Conservation (phyloP, 2,113 vertebrate genomes). For the Pionites leucogaster region DNA sequence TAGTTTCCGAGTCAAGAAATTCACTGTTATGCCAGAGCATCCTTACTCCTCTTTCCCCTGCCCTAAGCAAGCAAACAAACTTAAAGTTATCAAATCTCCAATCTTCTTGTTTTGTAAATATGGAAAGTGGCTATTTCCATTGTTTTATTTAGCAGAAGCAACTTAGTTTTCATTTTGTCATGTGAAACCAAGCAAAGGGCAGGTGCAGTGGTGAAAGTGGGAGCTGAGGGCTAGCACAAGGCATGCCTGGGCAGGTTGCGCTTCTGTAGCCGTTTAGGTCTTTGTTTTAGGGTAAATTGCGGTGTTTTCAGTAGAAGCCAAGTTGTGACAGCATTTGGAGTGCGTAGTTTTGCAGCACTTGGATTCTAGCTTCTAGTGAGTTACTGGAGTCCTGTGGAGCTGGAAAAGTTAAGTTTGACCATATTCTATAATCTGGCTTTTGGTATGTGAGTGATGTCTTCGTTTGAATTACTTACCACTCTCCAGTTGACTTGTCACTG, state of each 20-base stretch:
- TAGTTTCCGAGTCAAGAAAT: neutral
- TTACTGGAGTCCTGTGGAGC: neutral
- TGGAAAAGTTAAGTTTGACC: neutral
- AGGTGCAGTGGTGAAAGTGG: neutral
- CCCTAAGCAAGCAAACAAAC: neutral
- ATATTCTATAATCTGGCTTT: neutral
- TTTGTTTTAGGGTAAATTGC: neutral
- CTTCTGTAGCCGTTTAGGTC: neutral
- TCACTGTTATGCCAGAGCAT: neutral
- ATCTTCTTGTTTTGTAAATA: neutral
- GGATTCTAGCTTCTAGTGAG: neutral
- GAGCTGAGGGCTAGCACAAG: accelerated
- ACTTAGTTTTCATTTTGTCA: neutral
- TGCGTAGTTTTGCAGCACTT: neutral
- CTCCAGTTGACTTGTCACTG: neutral
- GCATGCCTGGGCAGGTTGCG: neutral
- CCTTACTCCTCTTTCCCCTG: neutral
- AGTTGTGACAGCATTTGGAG: neutral
- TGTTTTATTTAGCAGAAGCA: neutral
- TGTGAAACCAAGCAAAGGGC: neutral
- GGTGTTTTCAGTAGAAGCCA: neutral
- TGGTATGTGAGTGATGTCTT: neutral
- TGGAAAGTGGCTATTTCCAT: neutral
- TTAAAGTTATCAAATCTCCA: neutral
- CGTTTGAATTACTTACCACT: neutral